Evolutionary conservation across 2,113 vertebrate genomes (phyloP), one percentile per base, ranked within the genome.

Genomic region (Shinisaurus crocodilurus): DNA sequence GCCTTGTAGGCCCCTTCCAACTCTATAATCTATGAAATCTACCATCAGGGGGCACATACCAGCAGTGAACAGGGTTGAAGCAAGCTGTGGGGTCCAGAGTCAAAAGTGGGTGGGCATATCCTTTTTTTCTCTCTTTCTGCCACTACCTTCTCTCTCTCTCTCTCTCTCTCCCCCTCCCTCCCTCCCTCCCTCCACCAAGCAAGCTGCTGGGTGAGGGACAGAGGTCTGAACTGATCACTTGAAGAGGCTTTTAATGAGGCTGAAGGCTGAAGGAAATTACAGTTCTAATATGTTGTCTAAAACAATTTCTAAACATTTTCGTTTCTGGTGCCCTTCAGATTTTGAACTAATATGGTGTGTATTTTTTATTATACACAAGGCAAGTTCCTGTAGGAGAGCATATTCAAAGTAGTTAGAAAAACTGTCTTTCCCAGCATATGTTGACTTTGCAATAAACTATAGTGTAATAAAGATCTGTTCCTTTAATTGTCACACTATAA

Each of bases 401-500:
- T 83, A 63, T 82, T 37, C 9, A 40, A 83, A 27, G 81, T 37
- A 65, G 57, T 13, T 63, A 63, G 57, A 65, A 43, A 83, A 25
- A 5, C 60, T n/a, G 6, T 50, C 2, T n/a, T 57, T 57, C 13
- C 1, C 69, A 88, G 60, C 79, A 81, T 81, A 79, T 2, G 25
- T 48, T 43, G 37, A 63, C 57, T 29, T 85, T 70, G 15, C 29
- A 43, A 79, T 45, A n/a, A 79, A 45, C 16, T 65, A 79, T 6
- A 23, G 12, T 65, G 37, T 34, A 67, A 29, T 80, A n/a, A 27
- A n/a, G 29, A 43, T 54, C n/a, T 3, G 9, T 43, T 86, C n/a
- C 57, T 76, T 27, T 45, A 34, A 43, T 76, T 86, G 76, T 83
- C 85, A 57, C 37, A 94, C 1, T 92, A 92, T 89, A 94, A 92